Evolutionary conservation across 2,113 vertebrate genomes (phyloP).

Genomic region (Gallinago jamesoni): DNA sequence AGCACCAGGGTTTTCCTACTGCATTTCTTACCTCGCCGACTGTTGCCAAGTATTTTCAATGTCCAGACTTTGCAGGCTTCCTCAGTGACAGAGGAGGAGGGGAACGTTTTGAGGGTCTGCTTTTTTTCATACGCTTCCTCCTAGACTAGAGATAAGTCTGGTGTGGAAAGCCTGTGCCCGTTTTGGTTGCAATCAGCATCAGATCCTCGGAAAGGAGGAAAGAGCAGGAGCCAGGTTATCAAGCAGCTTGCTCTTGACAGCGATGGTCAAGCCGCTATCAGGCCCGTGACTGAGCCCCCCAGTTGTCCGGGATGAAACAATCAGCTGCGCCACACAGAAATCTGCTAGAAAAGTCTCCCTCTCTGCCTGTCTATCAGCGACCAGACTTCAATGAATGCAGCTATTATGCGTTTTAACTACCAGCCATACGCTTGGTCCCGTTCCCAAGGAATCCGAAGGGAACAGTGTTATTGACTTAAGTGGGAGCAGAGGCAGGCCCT

Average conservation of each 20-base stretch:
- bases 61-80: background rate
- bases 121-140: conserved; percentile 19
- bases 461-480: background rate
- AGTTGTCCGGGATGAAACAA: background rate
- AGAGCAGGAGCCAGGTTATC: background rate
- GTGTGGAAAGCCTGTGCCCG: background rate
- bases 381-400: conserved; percentile 5
- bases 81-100: background rate
- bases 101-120: background rate
- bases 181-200: background rate
- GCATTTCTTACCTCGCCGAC: background rate
- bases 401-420: background rate
- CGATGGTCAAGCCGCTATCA: background rate
- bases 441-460: conserved; percentile 2
- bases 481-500: conserved; percentile 11
- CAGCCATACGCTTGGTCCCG: background rate
- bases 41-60: conserved; percentile 8
- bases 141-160: conserved; percentile 15
- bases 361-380: background rate
- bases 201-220: background rate
- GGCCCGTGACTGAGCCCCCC: background rate
- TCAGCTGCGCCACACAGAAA: background rate
- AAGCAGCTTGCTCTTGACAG: background rate
- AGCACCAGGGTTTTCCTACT: background rate
- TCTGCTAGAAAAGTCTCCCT: background rate